Evolutionary conservation across 2,888 invertebrate species (phyloP), one percentile per base, ranked within the genome.

Genomic region (Eugnorisma glareosa): DNA sequence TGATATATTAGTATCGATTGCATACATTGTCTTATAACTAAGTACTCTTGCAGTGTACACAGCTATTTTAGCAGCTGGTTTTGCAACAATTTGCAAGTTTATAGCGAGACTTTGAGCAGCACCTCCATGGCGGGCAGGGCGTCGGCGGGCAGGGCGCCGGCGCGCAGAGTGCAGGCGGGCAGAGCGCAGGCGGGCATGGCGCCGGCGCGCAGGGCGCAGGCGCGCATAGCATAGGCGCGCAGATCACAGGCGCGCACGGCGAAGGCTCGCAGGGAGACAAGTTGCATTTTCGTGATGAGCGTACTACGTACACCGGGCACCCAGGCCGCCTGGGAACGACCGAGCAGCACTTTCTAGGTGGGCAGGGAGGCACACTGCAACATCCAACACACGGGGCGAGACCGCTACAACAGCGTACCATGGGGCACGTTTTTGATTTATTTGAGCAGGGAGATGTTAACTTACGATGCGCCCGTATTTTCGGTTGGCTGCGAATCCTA

Each of bases 381-480:
- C 90, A 92, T 15, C 79, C 75, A 6, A 86, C 57, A 83, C 94
- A 93, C 3, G 93, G 91, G n/a, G 90, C 92, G 3, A 93, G 92
- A 45, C 93, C 86, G 85, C 95, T 95, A 57, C 92, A 92, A 82
- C 95, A 94, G 37, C 93, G 92, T 35, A 93, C 94, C 67, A 94
- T 90, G 0, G 95, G 93, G 77, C 95, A 96, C 1, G 82, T 69
- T 70, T 89, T 92, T 0, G 93, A 85, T 18, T 94, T 92, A 80
- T 96, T 96, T 48, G 76, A 82, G 84, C 96, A 96, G n/a, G 96
- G 96, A 21, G 96, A 96, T 77, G 89, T 90, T 43, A 90, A 90
- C 79, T 93, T 94, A 43, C 88, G 91, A 81, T 94, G 94, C 18
- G 92, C 51, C 87, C 86, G 93, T 28, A 95, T 93, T 85, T 91